These are phyloP conservation scores for Calyptomena viridis DNA, from an alignment of 2,113 vertebrate species.

Conservation along the genomic window DNA sequence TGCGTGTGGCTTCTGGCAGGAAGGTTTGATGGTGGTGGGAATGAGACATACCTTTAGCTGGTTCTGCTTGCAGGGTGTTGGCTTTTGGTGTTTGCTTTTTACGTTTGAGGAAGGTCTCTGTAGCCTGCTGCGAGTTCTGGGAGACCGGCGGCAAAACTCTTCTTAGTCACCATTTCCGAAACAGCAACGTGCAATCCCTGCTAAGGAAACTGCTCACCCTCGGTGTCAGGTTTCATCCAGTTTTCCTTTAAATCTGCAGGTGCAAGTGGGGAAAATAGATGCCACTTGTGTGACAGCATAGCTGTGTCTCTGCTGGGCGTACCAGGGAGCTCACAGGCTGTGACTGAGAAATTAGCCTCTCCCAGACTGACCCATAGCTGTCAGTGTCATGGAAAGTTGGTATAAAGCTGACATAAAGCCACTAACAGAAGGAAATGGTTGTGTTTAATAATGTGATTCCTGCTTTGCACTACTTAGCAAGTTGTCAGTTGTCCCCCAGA, in stretches of 20 bases:
- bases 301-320: neutral
- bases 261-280: neutral
- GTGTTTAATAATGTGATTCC: neutral
- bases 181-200: neutral
- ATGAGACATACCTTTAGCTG: neutral
- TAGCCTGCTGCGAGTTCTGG: neutral
- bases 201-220: neutral
- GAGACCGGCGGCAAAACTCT: neutral
- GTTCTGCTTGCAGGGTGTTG: neutral
- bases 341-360: neutral
- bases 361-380: neutral
- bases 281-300: neutral
- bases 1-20: neutral
- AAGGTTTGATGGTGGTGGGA: neutral
- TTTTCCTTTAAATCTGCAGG: conserved; percentile 14
- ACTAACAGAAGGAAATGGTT: neutral
- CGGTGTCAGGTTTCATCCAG: neutral
- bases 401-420: neutral
- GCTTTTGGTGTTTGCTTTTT: neutral
- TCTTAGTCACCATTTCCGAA: conserved; percentile 20
- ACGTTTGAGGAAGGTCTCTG: neutral
- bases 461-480: neutral
- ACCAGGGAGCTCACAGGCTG: neutral
- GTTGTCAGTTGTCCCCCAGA: neutral
- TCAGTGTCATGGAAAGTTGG: neutral